A percentile compares a stretch with the other conserved stretches of the same genome.
phyloP scores from a whole-genome alignment of 1,140 invertebrate genomes.

The Megalopta genalis region DNA sequence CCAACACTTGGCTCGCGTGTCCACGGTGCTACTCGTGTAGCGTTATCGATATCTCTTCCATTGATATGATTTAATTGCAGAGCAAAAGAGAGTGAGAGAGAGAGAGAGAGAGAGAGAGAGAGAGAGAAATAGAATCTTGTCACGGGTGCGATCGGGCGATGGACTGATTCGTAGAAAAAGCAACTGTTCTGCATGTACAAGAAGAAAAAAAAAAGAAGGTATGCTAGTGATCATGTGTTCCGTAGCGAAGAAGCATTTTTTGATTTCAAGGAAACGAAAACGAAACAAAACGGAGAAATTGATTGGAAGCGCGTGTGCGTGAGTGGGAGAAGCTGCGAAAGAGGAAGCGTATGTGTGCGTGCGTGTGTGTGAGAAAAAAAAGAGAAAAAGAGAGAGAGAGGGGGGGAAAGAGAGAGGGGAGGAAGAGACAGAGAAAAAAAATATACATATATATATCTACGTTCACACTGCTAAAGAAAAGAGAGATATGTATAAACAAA shows the following conservation, averaged over 20 bases:
- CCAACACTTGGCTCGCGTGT: neutral
- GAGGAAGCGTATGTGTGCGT: no score
- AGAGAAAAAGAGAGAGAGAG: no score
- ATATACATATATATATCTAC: constrained; percentile 42
- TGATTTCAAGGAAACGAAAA: constrained; percentile 42
- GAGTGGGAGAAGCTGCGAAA: no score
- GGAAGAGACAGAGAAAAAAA: constrained; percentile 48
- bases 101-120: no score
- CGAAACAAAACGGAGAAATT: constrained; percentile 8
- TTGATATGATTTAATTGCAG: constrained; percentile 3
- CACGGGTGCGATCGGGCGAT: constrained; percentile 22
- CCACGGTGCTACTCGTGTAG: no score
- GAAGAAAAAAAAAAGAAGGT: constrained; percentile 40
- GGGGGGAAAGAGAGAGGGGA: constrained; percentile 2
- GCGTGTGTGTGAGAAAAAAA: no score
- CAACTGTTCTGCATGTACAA: constrained; percentile 53
- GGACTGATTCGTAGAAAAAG: constrained; percentile 40
- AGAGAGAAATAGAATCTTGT: constrained; percentile 35
- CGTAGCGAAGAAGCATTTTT: constrained; percentile 55
- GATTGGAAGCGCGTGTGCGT: no score
- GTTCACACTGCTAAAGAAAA: constrained; percentile 43
- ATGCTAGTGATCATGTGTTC: constrained; percentile 66
- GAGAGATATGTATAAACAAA: constrained; percentile 43
- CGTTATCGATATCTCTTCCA: constrained; percentile 10
- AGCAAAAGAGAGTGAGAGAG: no score